Percentiles rank a stretch among this genome's conserved stretches.
phyloP scores from a whole-genome alignment of 2,888 invertebrate species.

The Xylota sylvarum region DNA sequence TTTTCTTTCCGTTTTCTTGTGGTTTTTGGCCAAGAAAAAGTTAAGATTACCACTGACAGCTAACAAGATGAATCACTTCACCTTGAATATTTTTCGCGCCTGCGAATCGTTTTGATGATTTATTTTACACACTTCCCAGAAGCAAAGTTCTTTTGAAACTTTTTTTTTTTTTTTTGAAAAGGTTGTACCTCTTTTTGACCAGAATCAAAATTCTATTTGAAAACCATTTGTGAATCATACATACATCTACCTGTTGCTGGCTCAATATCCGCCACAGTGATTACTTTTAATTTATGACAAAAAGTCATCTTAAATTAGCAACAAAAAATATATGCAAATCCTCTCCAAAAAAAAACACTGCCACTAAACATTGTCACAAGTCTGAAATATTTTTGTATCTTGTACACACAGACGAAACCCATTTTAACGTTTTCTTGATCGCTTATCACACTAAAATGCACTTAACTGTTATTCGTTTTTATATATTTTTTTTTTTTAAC shows the following conservation, averaged over 20 bases:
- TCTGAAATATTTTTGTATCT: background rate
- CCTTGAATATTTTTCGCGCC: slow-evolving; percentile 50
- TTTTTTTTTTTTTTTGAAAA: background rate
- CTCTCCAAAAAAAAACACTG: background rate
- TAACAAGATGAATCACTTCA: slow-evolving; percentile 56
- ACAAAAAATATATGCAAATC: slow-evolving; percentile 20
- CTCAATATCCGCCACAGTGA: background rate
- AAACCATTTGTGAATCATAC: background rate
- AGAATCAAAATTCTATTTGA: background rate
- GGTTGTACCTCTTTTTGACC: background rate
- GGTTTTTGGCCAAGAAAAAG: slow-evolving; percentile 4
- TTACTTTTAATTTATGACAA: background rate
- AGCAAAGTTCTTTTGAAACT: slow-evolving; percentile 6
- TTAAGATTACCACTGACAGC: slow-evolving; percentile 30
- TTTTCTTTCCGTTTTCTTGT: slow-evolving; percentile 19
- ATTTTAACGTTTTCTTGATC: slow-evolving; percentile 26
- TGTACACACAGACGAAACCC: background rate
- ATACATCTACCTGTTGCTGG: slow-evolving; percentile 21
- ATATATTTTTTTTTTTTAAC: slow-evolving; percentile 34
- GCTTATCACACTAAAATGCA: slow-evolving; percentile 38
- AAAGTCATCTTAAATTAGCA: background rate
- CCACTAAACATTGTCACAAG: background rate
- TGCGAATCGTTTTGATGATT: slow-evolving; percentile 50
- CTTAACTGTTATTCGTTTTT: slow-evolving; percentile 49
- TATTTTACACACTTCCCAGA: slow-evolving; percentile 43